Evolutionary conservation across 2,888 invertebrate species (phyloP).

Genomic region (Stenchaetothrips biformis): DNA sequence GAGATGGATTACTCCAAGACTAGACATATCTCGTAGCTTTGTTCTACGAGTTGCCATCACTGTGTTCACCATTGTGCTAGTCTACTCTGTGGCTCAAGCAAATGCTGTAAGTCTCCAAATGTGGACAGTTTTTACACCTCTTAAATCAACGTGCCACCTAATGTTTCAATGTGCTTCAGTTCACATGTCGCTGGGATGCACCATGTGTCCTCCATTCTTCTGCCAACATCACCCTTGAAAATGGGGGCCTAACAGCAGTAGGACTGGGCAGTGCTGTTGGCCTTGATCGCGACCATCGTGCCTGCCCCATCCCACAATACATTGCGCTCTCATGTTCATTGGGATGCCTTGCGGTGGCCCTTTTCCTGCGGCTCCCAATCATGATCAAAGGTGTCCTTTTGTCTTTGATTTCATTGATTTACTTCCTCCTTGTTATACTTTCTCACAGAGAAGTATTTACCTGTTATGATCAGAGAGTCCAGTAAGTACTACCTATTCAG

Average conservation of each 20-base stretch:
- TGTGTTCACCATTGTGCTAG: conserved; percentile 77
- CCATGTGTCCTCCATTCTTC: conserved; percentile 48
- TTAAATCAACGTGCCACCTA: conserved; percentile 23
- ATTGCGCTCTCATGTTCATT: conserved; percentile 79
- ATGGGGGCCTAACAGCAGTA: neutral
- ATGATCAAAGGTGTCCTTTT: conserved; percentile 73
- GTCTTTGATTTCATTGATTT: conserved; percentile 71
- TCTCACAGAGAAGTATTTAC: conserved; percentile 75
- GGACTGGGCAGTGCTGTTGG: conserved; percentile 14
- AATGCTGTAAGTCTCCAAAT: conserved; percentile 71
- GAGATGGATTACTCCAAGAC: conserved; percentile 69
- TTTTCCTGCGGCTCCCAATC: conserved; percentile 78
- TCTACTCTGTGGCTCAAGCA: conserved; percentile 85
- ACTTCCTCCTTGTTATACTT: conserved; percentile 71
- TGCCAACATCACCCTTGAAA: neutral
- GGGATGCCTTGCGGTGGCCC: conserved; percentile 76
- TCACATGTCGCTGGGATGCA: conserved; percentile 57
- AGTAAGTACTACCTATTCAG: conserved; percentile 53
- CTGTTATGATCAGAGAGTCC: conserved; percentile 72
- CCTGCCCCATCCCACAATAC: conserved; percentile 81
- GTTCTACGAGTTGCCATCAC: conserved; percentile 78
- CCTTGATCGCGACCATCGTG: conserved; percentile 58
- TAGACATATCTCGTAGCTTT: conserved; percentile 76
- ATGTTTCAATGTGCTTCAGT: conserved; percentile 48
- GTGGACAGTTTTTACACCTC: conserved; percentile 32